phyloP scores from a whole-genome alignment of 2,113 vertebrate species.

The Taurulus bubalis region DNA sequence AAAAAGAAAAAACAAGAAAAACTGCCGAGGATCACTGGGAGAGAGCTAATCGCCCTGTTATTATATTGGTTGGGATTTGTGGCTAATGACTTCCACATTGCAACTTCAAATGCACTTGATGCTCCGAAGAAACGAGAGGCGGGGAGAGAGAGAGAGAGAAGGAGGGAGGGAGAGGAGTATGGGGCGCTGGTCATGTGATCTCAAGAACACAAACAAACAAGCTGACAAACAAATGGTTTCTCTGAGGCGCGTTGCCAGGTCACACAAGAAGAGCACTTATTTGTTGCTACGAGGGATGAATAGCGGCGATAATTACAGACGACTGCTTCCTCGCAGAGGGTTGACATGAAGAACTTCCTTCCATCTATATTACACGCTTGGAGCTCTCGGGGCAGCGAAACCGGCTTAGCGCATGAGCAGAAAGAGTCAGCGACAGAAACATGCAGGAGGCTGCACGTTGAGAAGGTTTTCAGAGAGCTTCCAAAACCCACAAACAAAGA shows the following conservation, averaged over 20 bases:
- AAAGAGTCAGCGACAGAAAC: slow-evolving; percentile 21
- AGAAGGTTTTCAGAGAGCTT: neutral
- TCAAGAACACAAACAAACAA: slow-evolving; percentile 67
- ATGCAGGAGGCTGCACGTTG: neutral
- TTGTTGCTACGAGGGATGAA: slow-evolving; percentile 72
- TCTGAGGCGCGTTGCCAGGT: slow-evolving; percentile 50
- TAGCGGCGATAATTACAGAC: slow-evolving; percentile 77
- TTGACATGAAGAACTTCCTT: slow-evolving; percentile 75
- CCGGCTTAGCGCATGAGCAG: slow-evolving; percentile 43
- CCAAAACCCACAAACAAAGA: slow-evolving; percentile 34
- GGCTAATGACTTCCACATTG: slow-evolving; percentile 84
- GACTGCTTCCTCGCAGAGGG: slow-evolving; percentile 69
- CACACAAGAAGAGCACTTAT: slow-evolving; percentile 64
- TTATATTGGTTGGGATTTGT: slow-evolving; percentile 80
- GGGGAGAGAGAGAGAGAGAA: neutral
- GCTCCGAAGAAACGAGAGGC: slow-evolving; percentile 5
- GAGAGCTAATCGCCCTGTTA: slow-evolving; percentile 80
- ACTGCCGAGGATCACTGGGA: slow-evolving; percentile 56
- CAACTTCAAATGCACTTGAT: slow-evolving; percentile 71
- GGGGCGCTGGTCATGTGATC: slow-evolving; percentile 60
- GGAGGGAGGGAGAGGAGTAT: neutral
- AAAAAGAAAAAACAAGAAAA: slow-evolving; percentile 29
- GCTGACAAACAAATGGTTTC: slow-evolving; percentile 63
- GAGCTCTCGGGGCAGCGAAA: slow-evolving; percentile 53
- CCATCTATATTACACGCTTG: slow-evolving; percentile 77